A percentile compares a stretch with the other conserved stretches of the same genome.
Conservation (phyloP, 2,113 vertebrate genomes). For the Corythornis vintsioides region DNA sequence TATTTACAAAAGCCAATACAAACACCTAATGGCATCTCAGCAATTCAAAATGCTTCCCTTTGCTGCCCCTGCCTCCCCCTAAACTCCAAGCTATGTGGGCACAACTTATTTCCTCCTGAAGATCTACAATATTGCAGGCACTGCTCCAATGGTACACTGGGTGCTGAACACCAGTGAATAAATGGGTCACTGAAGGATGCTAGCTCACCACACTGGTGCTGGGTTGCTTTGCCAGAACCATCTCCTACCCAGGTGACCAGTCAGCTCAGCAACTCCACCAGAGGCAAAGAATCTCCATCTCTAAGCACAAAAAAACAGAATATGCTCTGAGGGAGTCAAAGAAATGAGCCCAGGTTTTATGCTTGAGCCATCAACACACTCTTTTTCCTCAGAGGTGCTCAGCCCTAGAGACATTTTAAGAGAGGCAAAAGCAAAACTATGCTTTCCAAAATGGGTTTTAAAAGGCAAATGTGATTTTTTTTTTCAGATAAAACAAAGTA, state of each 20-base stretch:
- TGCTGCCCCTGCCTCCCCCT: background rate
- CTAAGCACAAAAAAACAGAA: background rate
- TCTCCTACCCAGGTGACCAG: background rate
- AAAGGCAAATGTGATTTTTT: background rate
- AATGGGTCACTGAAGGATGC: background rate
- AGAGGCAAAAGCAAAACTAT: background rate
- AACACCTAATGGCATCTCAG: background rate
- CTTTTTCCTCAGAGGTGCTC: background rate
- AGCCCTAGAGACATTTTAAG: background rate
- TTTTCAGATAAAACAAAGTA: background rate
- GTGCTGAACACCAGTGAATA: background rate
- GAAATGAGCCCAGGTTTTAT: background rate
- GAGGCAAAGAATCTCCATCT: background rate
- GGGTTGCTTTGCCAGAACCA: background rate
- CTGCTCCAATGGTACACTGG: background rate
- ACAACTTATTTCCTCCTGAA: background rate
- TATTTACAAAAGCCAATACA: background rate
- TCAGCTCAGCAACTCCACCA: too few species aligned
- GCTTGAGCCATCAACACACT: background rate
- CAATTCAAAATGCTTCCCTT: background rate
- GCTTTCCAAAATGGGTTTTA: background rate
- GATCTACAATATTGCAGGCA: background rate
- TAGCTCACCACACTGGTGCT: background rate
- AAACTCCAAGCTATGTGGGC: background rate
- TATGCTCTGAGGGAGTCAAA: fast-evolving